Conservation (phyloP, 2,888 invertebrate species). For the Sarcophaga subvicina region DNA sequence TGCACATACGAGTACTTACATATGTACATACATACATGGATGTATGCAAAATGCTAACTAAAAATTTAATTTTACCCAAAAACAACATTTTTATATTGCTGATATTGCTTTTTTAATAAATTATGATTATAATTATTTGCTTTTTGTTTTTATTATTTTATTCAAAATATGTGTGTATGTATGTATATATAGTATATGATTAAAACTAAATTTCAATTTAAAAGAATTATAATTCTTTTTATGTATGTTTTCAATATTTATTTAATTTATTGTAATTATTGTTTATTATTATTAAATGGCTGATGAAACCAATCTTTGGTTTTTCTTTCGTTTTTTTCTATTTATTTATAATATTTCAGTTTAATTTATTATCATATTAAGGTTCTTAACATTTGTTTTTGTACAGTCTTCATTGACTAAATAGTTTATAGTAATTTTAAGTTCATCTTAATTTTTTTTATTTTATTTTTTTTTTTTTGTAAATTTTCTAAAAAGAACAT, state of each 20-base stretch:
- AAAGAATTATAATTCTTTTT: not conserved
- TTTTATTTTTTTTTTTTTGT: conserved; percentile 40
- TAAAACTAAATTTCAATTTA: not conserved
- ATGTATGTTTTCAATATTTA: conserved; percentile 7
- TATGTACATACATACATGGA: too few species aligned
- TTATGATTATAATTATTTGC: too few species aligned
- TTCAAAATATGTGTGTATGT: not conserved
- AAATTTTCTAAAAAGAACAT: conserved; percentile 54
- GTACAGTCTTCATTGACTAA: conserved; percentile 63
- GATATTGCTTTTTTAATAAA: conserved; percentile 47
- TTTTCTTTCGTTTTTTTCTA: conserved; percentile 26
- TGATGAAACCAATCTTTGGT: conserved; percentile 60
- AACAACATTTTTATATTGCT: conserved; percentile 26
- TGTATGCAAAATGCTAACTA: too few species aligned
- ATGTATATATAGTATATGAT: not conserved
- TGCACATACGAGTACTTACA: not conserved
- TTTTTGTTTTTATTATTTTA: not conserved
- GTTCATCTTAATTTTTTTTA: conserved; percentile 28
- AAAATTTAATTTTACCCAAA: too few species aligned
- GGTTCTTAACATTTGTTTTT: conserved; percentile 43
- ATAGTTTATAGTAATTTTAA: conserved; percentile 36
- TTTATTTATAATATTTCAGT: not conserved
- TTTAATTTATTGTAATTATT: conserved; percentile 19
- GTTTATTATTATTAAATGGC: conserved; percentile 37
- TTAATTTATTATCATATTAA: conserved; percentile 4